Evolutionary conservation across 2,113 vertebrate species (phyloP).

Genomic region (Corythaeola cristata): DNA sequence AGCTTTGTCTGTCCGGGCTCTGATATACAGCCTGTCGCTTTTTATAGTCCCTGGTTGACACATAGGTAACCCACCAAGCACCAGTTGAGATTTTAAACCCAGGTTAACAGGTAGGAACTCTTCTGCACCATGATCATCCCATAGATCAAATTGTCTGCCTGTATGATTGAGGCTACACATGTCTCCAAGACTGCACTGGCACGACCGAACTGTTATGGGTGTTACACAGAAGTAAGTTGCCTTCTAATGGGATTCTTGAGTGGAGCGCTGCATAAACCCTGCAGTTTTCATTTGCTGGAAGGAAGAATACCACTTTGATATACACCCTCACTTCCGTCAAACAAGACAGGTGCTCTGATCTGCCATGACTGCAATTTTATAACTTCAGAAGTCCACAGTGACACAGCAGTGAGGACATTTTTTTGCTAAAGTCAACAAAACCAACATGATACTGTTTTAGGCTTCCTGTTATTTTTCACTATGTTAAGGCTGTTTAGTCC

Average conservation of each 20-base stretch:
- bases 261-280: neutral
- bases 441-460: neutral
- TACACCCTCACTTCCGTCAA: neutral
- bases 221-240: neutral
- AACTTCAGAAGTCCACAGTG: neutral
- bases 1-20: neutral
- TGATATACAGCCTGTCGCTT: neutral
- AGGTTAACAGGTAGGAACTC: neutral
- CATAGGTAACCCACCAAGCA: neutral
- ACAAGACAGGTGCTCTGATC: neutral
- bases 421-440: neutral
- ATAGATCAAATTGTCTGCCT: neutral
- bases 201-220: neutral
- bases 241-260: slow-evolving; percentile 12
- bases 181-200: neutral
- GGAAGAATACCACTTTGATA: slow-evolving; percentile 26
- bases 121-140: neutral
- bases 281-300: neutral
- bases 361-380: neutral
- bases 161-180: neutral
- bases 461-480: neutral
- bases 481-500: neutral
- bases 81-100: neutral
- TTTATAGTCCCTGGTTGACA: neutral
- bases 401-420: accelerated